Evolutionary conservation across 2,888 invertebrate species (phyloP), one percentile per base, ranked within the genome.

Genomic region (Synergus japonicus): DNA sequence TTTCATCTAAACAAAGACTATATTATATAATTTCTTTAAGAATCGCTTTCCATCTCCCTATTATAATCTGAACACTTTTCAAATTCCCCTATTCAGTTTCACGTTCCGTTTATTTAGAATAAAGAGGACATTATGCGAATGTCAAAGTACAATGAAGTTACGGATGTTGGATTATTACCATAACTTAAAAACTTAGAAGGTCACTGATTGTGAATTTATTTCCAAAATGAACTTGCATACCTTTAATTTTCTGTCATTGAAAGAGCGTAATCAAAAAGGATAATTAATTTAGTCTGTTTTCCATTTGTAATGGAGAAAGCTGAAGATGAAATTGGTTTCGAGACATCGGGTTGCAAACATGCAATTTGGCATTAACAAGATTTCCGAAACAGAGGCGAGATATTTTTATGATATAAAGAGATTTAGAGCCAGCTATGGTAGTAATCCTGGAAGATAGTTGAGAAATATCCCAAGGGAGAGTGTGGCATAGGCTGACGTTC

Each of bases 391-490:
- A 29, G 29, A 29, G 29, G 29, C 3, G 29, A 29, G 29, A 29
- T 29, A 29, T 29, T 29, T 29, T 29, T 29, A 29, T 29, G 29
- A 29, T 29, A 29, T 29, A 29, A 29, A 29, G 29, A 29, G 29
- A 29, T 29, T 63, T 29, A 13, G 15, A 9, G 13, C 22, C 2
- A 67, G 44, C 15, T 18, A 43, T 44, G 67, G 18, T 43, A 49
- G 29, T 18, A 46, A 69, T 69, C 69, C 46, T 49, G 54, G 37
- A 73, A 49, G 37, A 37, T 41, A 73, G 29, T 66, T 54, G 37
- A 12, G 29, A 73, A 73, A 79, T 79, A 79, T 81, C 81, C 67
- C 81, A 79, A 78, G 81, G 78, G 84, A 83, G 81, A 77, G 79
- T 78, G 77, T 76, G 73, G 78, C 76, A 80, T 69, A 78, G 78